These are phyloP conservation scores for Rhodophaea formosa DNA, from an alignment of 2,888 invertebrate genomes.

Conservation along the genomic window DNA sequence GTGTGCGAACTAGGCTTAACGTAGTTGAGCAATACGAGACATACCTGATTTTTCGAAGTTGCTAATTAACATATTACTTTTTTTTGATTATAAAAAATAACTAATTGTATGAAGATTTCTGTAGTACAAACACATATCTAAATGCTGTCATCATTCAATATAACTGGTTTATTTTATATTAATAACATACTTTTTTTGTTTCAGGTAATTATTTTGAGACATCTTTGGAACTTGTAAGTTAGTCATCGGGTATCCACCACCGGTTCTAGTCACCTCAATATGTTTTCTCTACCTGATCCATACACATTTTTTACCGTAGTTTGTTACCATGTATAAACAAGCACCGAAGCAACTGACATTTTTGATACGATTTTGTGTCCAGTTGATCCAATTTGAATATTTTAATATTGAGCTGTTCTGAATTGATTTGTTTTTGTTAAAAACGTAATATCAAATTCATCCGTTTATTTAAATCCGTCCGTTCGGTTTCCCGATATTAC, in stretches of 20 bases:
- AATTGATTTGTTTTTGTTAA: conserved; percentile 5
- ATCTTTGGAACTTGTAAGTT: not conserved
- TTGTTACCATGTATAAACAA: not conserved
- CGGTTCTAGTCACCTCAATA: too few relatives aligned
- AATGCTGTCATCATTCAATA: too few relatives aligned
- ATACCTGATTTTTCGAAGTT: too few relatives aligned
- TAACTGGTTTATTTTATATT: conserved; percentile 16
- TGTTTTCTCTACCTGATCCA: too few relatives aligned
- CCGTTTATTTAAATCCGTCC: conserved; percentile 11
- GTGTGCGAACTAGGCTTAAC: too few relatives aligned
- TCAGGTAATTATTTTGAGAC: conserved; percentile 21
- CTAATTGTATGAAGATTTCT: too few relatives aligned
- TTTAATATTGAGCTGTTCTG: conserved; percentile 12
- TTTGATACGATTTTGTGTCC: not conserved
- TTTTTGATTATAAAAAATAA: too few relatives aligned
- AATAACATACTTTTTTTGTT: conserved; percentile 22
- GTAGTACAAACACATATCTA: too few relatives aligned
- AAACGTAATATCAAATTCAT: conserved; percentile 13
- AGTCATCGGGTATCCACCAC: not conserved
- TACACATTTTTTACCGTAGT: not conserved
- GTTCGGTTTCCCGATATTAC: conserved; percentile 9
- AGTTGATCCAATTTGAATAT: conserved; percentile 14
- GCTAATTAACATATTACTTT: too few relatives aligned
- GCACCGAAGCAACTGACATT: not conserved
- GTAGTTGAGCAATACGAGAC: too few relatives aligned